Evolutionary conservation across 2,888 invertebrate genomes (phyloP).

Genomic region (Ochropleura plecta): DNA sequence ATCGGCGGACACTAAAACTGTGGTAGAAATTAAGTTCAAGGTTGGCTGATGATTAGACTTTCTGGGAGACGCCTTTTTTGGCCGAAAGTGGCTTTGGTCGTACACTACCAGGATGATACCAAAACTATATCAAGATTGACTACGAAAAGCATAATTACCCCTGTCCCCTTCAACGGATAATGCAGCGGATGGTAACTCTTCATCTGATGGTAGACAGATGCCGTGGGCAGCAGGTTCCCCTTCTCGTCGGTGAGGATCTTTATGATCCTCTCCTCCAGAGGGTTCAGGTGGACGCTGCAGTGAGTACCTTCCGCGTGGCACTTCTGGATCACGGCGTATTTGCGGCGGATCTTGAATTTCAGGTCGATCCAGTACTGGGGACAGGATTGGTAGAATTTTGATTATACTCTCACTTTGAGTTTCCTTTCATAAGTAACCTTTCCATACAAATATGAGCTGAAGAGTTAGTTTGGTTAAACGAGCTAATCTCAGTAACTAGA

Average conservation of each 20-base stretch:
- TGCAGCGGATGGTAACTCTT: conserved; percentile 35
- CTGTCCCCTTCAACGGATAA: conserved; percentile 29
- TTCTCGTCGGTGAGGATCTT: conserved; percentile 64
- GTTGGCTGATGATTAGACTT: too few relatives aligned
- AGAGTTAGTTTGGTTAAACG: too few relatives aligned
- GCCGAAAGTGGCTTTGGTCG: too few relatives aligned
- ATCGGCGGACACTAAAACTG: too few relatives aligned
- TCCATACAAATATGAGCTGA: too few relatives aligned
- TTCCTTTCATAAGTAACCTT: not conserved
- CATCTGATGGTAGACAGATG: conserved; percentile 52
- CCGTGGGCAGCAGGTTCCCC: conserved; percentile 62
- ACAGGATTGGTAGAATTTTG: not conserved
- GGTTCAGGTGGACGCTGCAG: conserved; percentile 47
- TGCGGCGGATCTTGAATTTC: conserved; percentile 67
- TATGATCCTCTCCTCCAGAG: conserved; percentile 61
- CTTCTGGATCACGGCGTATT: conserved; percentile 53
- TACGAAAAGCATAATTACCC: conserved; percentile 20
- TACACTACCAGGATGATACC: too few relatives aligned
- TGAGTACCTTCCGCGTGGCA: conserved; percentile 47
- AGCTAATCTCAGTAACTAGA: too few relatives aligned
- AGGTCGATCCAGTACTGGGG: conserved; percentile 67
- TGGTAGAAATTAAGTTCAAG: not conserved
- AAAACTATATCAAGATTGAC: not conserved
- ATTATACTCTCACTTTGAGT: not conserved
- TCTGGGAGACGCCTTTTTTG: too few relatives aligned